Conservation (phyloP, 2,888 invertebrate genomes). For the Thymelicus acteon region DNA sequence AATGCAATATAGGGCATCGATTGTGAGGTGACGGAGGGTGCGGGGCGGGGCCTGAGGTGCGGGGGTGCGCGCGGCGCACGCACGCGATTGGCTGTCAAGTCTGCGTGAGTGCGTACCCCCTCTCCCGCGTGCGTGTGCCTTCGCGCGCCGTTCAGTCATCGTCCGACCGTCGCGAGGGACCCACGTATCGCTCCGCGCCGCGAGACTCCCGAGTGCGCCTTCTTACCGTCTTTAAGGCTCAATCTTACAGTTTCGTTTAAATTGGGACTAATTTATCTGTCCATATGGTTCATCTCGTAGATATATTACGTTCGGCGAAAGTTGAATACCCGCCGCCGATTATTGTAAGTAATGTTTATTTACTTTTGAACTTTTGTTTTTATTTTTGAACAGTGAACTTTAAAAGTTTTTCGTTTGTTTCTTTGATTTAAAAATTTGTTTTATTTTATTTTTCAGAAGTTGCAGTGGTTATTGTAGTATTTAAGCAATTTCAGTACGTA, state of each 20-base stretch:
- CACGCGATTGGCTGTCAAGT: conserved; percentile 80
- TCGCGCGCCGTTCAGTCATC: conserved; percentile 75
- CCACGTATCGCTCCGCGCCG: conserved; percentile 61
- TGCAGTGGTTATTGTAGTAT: conserved; percentile 36
- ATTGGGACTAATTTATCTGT: conserved; percentile 80
- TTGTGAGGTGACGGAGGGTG: conserved; percentile 81
- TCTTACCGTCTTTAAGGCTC: conserved; percentile 55
- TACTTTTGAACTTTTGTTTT: conserved; percentile 43
- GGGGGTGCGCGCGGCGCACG: conserved; percentile 84
- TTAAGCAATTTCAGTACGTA: background rate
- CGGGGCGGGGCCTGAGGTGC: conserved; percentile 69
- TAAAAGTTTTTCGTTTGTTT: conserved; percentile 40
- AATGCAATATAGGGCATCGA: conserved; percentile 86
- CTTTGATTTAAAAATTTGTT: conserved; percentile 42
- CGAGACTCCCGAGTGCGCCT: conserved; percentile 68
- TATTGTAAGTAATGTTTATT: conserved; percentile 87
- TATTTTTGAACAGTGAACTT: conserved; percentile 43
- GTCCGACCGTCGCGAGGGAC: conserved; percentile 64
- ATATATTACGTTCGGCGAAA: conserved; percentile 91
- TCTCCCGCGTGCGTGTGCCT: conserved; percentile 77
- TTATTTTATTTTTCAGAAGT: conserved; percentile 44
- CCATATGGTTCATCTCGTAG: conserved; percentile 94
- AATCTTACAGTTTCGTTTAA: conserved; percentile 61
- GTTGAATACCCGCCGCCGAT: conserved; percentile 90
- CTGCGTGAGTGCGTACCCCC: conserved; percentile 83